These are phyloP conservation scores for Epinephelus fuscoguttatus DNA, from an alignment of 2,113 vertebrate genomes.

Conservation along the genomic window DNA sequence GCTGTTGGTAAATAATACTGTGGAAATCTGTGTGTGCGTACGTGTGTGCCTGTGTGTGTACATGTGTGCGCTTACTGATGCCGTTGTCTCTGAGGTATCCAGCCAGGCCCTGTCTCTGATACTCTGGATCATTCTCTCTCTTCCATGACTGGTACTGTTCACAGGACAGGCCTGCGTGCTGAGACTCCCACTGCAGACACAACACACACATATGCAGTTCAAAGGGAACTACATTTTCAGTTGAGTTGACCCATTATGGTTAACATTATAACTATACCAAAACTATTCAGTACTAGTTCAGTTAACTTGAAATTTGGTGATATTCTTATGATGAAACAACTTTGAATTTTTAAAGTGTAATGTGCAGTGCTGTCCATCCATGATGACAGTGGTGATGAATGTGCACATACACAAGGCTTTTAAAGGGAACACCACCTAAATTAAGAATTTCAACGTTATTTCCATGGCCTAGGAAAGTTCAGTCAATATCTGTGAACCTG, in stretches of 20 bases:
- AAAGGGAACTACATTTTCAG: background rate
- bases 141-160: slow-evolving; percentile 94
- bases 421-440: no score
- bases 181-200: slow-evolving; percentile 85
- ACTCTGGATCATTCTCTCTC: slow-evolving; percentile 91
- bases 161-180: slow-evolving; percentile 87
- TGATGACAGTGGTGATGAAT: no score
- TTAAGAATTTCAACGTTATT: no score
- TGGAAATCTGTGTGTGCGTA: background rate
- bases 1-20: background rate
- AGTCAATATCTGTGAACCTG: no score
- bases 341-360: no score
- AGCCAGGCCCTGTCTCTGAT: slow-evolving; percentile 91
- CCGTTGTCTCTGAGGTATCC: slow-evolving; percentile 92
- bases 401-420: no score
- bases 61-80: slow-evolving; percentile 85
- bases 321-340: background rate
- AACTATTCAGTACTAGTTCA: background rate
- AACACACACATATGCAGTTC: background rate
- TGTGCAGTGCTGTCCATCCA: no score
- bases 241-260: no score
- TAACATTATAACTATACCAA: background rate
- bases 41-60: background rate
- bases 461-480: no score
- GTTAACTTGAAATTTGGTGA: background rate